Evolutionary conservation across 2,888 invertebrate genomes (phyloP), one percentile per base, ranked within the genome.

Genomic region (Nomada ferruginata): DNA sequence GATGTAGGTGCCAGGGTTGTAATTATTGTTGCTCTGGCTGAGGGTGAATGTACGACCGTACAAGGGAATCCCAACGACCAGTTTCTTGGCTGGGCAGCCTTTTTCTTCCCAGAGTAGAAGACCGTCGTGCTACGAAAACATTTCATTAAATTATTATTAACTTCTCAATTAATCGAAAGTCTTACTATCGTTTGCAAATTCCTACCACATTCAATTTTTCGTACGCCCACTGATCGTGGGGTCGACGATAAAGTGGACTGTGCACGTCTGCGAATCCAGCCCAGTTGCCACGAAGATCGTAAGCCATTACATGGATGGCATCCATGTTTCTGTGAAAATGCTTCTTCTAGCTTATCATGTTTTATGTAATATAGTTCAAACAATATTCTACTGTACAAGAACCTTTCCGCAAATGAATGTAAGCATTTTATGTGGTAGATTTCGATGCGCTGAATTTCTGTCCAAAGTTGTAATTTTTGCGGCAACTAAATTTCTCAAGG

Each of bases 241-340:
- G 97, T 63, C 98, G 95, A 91, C 96, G 97, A 93, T 97, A 97
- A 0, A 98, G 94, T 0, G 98, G 97, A 89, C 98, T 98, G 92
- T 98, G 98, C 0, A 97, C 96, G 91, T 98, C 98, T 0, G 98
- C 98, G 91, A 98, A 98, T 20, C 98, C 98, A 1, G 97, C 98
- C 98, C 98, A 98, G 92, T 97, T 97, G 15, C 97, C 97, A 80
- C 97, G 95, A 64, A 97, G 95, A 94, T 97, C 97, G 92, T 97
- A 97, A 0, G 97, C 96, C 97, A 97, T 97, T 63, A 97, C 97
- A 91, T 97, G 97, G 72, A 97, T 96, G 0, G 97, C 97, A 92
- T 97, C 97, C 69, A 97, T 90, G 66, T 95, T 94, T 88, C 97
- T 97, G 91, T n/a, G 15, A 44, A 59, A 42, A 20, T 10, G 47